Conservation (phyloP, 2,113 vertebrate species). For the Psammodynastes pulverulentus region DNA sequence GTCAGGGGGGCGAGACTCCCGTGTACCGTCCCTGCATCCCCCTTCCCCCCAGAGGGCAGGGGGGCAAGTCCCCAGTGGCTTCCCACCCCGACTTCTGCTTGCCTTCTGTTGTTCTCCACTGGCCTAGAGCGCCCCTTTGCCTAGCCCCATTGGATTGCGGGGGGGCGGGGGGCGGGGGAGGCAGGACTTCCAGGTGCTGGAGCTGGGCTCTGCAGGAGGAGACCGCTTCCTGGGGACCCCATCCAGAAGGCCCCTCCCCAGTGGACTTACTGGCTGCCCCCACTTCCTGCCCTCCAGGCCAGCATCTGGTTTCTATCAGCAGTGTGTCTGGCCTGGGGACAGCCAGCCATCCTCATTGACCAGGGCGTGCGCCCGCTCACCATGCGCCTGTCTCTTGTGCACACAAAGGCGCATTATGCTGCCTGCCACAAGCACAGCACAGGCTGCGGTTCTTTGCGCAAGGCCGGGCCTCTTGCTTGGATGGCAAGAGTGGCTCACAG, state of each 20-base stretch:
- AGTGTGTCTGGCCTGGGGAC: constrained; percentile 37
- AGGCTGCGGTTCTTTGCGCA: constrained; percentile 72
- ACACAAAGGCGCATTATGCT: constrained; percentile 71
- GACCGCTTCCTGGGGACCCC: background rate
- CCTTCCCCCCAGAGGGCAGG: background rate
- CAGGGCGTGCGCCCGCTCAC: constrained; percentile 1
- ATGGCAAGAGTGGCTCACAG: constrained; percentile 40
- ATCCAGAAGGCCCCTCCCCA: background rate
- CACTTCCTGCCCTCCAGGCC: background rate
- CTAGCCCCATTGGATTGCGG: background rate
- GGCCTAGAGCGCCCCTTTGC: background rate
- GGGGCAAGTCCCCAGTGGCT: constrained; percentile 33
- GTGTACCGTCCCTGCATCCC: background rate
- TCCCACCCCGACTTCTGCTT: constrained; percentile 14
- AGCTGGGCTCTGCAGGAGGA: background rate
- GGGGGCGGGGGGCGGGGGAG: too few species aligned
- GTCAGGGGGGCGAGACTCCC: background rate
- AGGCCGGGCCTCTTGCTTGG: constrained; percentile 69
- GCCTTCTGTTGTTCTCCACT: background rate
- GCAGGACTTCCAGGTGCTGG: background rate
- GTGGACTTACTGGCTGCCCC: fast-evolving
- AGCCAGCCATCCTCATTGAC: constrained; percentile 30
- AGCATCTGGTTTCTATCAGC: constrained; percentile 63
- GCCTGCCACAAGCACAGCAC: constrained; percentile 57
- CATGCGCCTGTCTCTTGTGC: constrained; percentile 1